Conservation (phyloP, 2,113 vertebrate genomes). For the Dromas ardeola region DNA sequence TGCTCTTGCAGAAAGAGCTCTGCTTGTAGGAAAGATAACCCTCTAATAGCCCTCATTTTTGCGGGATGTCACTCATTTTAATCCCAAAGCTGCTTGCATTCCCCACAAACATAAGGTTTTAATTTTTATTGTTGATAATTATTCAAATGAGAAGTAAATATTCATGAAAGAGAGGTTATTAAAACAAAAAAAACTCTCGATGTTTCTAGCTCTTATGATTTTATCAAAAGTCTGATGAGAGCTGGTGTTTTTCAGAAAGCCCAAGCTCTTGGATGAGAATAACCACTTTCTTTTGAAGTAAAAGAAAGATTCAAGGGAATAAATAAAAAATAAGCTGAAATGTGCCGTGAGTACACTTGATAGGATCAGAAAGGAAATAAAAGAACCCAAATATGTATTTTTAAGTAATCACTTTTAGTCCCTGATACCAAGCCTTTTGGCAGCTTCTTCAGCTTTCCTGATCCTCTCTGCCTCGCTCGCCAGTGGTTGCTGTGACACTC, state of each 20-base stretch:
- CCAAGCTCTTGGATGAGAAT: not conserved
- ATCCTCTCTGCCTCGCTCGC: not conserved
- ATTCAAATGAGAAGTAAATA: constrained; percentile 47
- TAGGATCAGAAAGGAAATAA: constrained; percentile 11
- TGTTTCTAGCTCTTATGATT: not conserved
- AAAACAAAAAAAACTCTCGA: not conserved
- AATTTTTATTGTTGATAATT: constrained; percentile 25
- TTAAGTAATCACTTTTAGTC: not conserved
- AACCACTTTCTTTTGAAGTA: constrained; percentile 27
- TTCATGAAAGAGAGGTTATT: constrained; percentile 28
- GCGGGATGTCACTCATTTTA: constrained; percentile 52
- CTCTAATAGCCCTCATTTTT: not conserved
- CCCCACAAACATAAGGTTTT: constrained; percentile 3
- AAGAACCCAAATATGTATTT: not conserved
- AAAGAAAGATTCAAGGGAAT: not conserved
- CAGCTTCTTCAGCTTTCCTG: not conserved
- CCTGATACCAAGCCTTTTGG: not conserved
- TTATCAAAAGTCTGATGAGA: constrained; percentile 28
- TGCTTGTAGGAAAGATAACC: not conserved
- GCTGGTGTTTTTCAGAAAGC: constrained; percentile 22
- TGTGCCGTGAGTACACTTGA: not conserved
- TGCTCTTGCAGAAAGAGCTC: not conserved
- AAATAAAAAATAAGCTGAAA: constrained; percentile 45
- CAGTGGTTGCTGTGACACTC: not conserved
- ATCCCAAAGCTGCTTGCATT: not conserved